Conservation (phyloP, 1,140 invertebrate genomes). For the Stenopsyche tienmushanensis region DNA sequence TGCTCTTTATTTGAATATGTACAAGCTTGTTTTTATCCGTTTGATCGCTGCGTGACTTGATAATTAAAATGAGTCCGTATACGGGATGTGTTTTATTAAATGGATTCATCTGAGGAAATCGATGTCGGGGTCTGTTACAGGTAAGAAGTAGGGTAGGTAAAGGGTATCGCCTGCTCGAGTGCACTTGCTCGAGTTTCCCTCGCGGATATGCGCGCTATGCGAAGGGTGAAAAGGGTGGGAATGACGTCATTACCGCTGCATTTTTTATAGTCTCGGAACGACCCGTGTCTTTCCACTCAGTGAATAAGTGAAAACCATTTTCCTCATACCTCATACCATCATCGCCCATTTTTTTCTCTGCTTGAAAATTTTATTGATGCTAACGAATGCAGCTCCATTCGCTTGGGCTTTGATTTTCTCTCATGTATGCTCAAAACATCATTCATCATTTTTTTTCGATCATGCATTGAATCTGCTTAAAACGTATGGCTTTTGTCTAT, state of each 20-base stretch:
- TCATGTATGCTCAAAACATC: no score
- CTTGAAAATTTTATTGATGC: not conserved
- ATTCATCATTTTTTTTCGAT: no score
- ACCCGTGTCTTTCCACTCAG: slow-evolving; percentile 23
- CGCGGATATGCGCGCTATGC: not conserved
- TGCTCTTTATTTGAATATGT: no score
- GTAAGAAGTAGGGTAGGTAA: slow-evolving; percentile 8
- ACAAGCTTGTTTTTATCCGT: no score
- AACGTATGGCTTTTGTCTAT: no score
- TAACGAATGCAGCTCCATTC: no score
- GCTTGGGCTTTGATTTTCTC: no score
- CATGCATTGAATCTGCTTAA: no score
- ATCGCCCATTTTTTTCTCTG: not conserved
- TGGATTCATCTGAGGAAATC: not conserved
- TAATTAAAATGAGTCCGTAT: not conserved
- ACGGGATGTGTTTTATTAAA: not conserved
- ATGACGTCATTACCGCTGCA: slow-evolving; percentile 39
- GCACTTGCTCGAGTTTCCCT: slow-evolving; percentile 28
- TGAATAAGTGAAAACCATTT: slow-evolving; percentile 38
- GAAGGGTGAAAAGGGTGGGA: slow-evolving; percentile 9
- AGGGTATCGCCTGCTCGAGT: slow-evolving; percentile 7
- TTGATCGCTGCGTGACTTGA: no score
- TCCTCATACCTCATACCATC: slow-evolving; percentile 2
- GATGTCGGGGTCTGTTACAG: not conserved
- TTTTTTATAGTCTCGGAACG: slow-evolving; percentile 34